These are phyloP conservation scores for Penaeus japonicus DNA, from an alignment of 1,140 invertebrate genomes.

Conservation along the genomic window DNA sequence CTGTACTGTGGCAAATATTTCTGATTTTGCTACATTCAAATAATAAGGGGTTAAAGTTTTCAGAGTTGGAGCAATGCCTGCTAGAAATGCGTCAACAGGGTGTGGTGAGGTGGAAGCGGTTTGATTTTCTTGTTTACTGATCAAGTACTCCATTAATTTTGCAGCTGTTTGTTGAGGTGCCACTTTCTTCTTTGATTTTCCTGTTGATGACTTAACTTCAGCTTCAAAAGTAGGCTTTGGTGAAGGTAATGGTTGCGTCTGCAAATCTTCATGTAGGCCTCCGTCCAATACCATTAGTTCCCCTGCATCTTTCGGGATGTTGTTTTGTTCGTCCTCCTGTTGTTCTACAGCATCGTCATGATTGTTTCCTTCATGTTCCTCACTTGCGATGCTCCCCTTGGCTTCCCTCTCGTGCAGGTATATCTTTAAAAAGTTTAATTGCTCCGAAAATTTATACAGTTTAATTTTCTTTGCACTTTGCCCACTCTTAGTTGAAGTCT, in stretches of 20 bases:
- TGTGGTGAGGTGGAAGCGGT: slow-evolving; percentile 13
- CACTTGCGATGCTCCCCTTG: not conserved
- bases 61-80: not conserved
- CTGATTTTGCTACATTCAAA: slow-evolving; percentile 26
- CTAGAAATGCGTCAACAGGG: slow-evolving; percentile 37
- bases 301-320: not conserved
- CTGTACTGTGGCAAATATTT: slow-evolving; percentile 30
- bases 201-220: not conserved
- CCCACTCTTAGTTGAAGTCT: not conserved
- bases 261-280: slow-evolving; percentile 32
- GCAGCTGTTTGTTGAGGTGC: slow-evolving; percentile 17
- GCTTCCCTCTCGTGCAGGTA: slow-evolving; percentile 3
- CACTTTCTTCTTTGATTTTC: slow-evolving; percentile 14
- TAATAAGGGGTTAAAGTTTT: slow-evolving; percentile 29
- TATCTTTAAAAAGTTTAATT: slow-evolving; percentile 26
- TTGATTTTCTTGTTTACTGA: slow-evolving; percentile 19
- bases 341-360: slow-evolving; percentile 19
- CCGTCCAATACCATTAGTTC: not conserved
- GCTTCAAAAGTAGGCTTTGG: slow-evolving; percentile 22
- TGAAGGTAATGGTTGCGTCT: not conserved
- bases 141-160: slow-evolving; percentile 24
- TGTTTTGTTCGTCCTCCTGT: not conserved
- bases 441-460: slow-evolving; percentile 29
- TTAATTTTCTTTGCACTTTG: slow-evolving; percentile 14
- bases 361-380: slow-evolving; percentile 5